Evolutionary conservation across 2,797 vertebrate genomes (phyloP).

Genomic region (Phaenicophaeus curvirostris): DNA sequence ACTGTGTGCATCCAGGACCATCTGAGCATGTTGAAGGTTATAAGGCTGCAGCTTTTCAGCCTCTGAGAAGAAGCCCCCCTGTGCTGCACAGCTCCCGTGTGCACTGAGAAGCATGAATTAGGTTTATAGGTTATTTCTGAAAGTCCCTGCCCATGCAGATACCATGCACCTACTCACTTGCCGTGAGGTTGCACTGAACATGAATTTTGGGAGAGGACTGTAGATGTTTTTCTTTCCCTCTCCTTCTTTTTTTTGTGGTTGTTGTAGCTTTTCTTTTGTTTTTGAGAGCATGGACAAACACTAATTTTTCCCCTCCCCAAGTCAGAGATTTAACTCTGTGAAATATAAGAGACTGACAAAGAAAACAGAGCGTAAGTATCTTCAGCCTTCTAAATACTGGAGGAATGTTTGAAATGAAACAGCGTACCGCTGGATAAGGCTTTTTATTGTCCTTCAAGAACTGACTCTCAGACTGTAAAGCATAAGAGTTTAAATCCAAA

Average conservation of each 20-base stretch:
- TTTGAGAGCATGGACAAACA: neutral
- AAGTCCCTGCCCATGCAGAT: neutral
- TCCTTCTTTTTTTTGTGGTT: neutral
- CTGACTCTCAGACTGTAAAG: neutral
- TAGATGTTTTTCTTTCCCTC: neutral
- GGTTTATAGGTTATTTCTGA: neutral
- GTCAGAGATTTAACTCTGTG: neutral
- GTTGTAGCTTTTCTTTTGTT: neutral
- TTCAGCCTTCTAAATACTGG: neutral
- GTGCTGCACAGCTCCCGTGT: neutral
- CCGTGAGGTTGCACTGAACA: neutral
- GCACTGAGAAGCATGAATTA: neutral
- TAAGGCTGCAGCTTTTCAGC: neutral
- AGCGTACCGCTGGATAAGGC: neutral
- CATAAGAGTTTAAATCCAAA: slow-evolving; percentile 11
- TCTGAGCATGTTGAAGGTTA: neutral
- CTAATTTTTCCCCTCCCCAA: neutral
- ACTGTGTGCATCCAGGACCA: neutral
- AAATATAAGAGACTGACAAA: neutral
- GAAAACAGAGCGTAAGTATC: neutral
- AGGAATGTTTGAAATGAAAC: neutral
- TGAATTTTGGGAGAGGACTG: neutral
- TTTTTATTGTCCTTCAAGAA: slow-evolving; percentile 16
- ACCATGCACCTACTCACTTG: neutral
- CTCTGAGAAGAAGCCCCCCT: neutral